phyloP scores from a whole-genome alignment of 2,113 vertebrate species.

The Malaclemys terrapin region DNA sequence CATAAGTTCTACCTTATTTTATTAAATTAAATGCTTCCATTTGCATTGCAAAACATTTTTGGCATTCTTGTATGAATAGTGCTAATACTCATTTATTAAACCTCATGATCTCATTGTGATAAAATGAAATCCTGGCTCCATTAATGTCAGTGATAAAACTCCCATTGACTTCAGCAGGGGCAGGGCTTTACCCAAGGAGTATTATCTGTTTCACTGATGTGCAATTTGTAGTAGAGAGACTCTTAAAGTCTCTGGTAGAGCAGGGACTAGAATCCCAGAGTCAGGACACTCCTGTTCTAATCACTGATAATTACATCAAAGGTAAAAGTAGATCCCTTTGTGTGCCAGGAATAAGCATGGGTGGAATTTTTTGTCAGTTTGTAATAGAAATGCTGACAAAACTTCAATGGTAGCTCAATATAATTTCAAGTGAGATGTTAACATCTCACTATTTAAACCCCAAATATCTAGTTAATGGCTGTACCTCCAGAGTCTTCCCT shows the following conservation, averaged over 20 bases:
- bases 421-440: neutral
- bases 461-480: neutral
- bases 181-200: neutral
- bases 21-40: fast-evolving
- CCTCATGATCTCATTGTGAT: neutral
- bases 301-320: neutral
- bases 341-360: neutral
- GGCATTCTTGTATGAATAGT: neutral
- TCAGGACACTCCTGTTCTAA: neutral
- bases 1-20: neutral
- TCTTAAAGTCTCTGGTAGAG: neutral
- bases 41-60: neutral
- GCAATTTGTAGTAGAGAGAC: neutral
- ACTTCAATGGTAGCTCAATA: neutral
- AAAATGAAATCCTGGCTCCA: neutral
- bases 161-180: neutral
- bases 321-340: neutral
- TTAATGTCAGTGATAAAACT: neutral
- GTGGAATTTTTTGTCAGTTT: neutral
- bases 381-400: neutral
- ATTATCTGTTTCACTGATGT: neutral
- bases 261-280: neutral
- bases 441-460: neutral
- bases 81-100: neutral
- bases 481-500: neutral